Evolutionary conservation across 2,888 invertebrate species (phyloP), one percentile per base, ranked within the genome.

Genomic region (Platycheirus albimanus): DNA sequence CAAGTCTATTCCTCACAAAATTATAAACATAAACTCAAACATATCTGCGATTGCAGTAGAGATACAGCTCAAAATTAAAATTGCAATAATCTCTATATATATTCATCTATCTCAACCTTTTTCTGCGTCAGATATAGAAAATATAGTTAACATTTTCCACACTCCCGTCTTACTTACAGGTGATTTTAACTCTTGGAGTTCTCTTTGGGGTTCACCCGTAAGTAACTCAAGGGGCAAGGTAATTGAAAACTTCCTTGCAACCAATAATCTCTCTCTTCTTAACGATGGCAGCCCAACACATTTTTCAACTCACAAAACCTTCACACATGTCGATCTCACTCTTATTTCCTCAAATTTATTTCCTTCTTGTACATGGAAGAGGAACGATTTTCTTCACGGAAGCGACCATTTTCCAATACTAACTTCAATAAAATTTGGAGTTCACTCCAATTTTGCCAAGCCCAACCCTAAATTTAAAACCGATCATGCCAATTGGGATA

Each of bases 151-250:
- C 1, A 1, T 10, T 1, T 7, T 70, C 8, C 0, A 24, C 0
- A 36, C n/a, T 3, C 71, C 64, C 2, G n/a, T 51, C 3, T 30
- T 78, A 8, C n/a, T 78, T 2, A 10, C 51, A 45, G 66, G 58
- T 6, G 72, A 78, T 24, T 36, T 64, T 10, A 63, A 77, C 13
- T 30, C 58, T 2, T 79, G 72, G 49, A 79, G 63, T 20, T 17
- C 79, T 8, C 38, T 79, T n/a, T 72, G 72, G 79, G 79, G 72
- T 3, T 72, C 72, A 4, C 24, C 28, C 10, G 8, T 54, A 1
- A 24, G 38, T 1, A 79, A 79, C 19, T 6, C 51, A 33, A 66
- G 67, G 30, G 79, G 72, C 8, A 47, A 67, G n/a, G 19, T 28
- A 24, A 17, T 79, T 11, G 78, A 61, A 61, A 45, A 45, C 6